Conservation (phyloP, 2,888 invertebrate genomes). For the Saturnia japonica region DNA sequence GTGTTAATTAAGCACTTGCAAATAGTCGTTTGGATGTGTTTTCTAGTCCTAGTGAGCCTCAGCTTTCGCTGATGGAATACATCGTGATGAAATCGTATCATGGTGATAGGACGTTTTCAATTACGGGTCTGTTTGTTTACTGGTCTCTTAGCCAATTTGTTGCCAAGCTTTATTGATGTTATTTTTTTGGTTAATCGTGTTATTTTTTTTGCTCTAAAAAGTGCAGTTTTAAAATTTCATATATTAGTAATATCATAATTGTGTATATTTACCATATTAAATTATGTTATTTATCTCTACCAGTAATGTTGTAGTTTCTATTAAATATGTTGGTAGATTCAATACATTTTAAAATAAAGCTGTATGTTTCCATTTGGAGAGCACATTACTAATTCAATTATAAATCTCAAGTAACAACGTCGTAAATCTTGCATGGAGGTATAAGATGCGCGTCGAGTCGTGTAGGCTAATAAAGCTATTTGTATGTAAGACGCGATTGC, state of each 20-base stretch:
- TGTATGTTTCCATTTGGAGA: background rate
- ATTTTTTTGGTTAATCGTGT: too few relatives aligned
- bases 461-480: conserved; percentile 14
- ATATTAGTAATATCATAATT: background rate
- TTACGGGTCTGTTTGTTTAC: too few relatives aligned
- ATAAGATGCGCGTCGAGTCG: background rate
- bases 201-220: too few relatives aligned
- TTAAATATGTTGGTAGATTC: background rate
- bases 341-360: background rate
- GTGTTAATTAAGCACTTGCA: background rate
- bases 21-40: too few relatives aligned
- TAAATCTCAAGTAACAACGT: conserved; percentile 11
- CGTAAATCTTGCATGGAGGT: conserved; percentile 6
- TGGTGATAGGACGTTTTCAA: too few relatives aligned
- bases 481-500: conserved; percentile 1
- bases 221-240: background rate
- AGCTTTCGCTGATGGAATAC: too few relatives aligned
- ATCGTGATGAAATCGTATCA: too few relatives aligned
- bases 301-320: background rate
- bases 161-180: too few relatives aligned
- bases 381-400: conserved; percentile 5
- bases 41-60: too few relatives aligned
- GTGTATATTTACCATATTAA: background rate
- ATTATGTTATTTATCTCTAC: background rate
- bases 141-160: too few relatives aligned